Base-by-base conservation (phyloP, 2,113 vertebrate species). In the Pimephales promelas region DNA sequence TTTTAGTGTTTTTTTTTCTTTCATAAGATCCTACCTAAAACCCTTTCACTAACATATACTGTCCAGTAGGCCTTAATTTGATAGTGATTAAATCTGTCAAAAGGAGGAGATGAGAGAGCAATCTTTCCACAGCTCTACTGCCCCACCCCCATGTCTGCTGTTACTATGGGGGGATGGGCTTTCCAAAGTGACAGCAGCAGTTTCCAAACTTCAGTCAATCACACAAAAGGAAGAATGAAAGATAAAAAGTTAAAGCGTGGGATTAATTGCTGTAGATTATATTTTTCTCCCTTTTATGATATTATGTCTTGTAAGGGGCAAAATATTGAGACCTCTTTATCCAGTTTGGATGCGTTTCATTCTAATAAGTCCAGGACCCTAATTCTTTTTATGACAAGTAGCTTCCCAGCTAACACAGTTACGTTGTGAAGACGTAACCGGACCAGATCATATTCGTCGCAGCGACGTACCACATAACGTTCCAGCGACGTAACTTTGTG, bases 81-180 rank as follows among this genome's bases (percentile, higher is more conserved):
- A 59, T 59, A 11, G n/a, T 2, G 57, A 59, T 24, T 59, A 59
- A 59, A 24, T 59, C 57, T 59, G 57, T 59, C 10, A 59, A 24
- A 59, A 59, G 57, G n/a, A 59, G 57, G n/a, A 59, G 57, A 59
- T 59, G 56, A 59, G 56, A 59, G 56, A 59, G 56, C 22, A 59
- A 10, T 59, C 56, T 3, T 59, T 59, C 56, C 56, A 59, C n/a
- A 24, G 56, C 56, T 59, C 22, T 59, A 24, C 22, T 59, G 20
- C 56, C n/a, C 56, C 56, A 59, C 56, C n/a, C 7, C 56, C 9
- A 8, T 59, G 56, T 59, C 56, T 59, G 22, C n/a, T 59, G 5
- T 59, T 2, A 6, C 56, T 22, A 3, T 59, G 56, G 56, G 56
- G 56, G 56, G 4, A 20, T 57, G 56, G 56, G 22, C 4, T 57